These are phyloP conservation scores for Alligator mississippiensis DNA, from an alignment of 2,113 vertebrate species.

Conservation along the genomic window DNA sequence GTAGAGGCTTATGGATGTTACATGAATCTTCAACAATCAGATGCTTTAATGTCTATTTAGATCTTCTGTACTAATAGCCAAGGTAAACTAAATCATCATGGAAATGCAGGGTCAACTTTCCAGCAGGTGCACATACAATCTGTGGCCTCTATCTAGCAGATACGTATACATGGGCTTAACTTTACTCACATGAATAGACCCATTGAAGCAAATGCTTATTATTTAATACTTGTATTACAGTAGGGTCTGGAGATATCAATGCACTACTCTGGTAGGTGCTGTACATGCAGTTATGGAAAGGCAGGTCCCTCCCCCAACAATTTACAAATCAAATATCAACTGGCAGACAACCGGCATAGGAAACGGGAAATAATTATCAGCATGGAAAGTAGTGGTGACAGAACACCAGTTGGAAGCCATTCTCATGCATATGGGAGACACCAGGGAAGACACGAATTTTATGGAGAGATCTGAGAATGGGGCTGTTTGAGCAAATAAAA, in stretches of 20 bases:
- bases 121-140: accelerated
- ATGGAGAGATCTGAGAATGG: not conserved
- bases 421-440: not conserved
- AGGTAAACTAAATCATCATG: accelerated
- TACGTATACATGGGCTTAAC: not conserved
- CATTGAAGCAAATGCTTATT: not conserved
- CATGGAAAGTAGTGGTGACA: not conserved
- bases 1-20: conserved; percentile 7
- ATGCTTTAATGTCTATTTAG: not conserved
- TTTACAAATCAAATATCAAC: not conserved
- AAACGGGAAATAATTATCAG: not conserved
- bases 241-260: not conserved
- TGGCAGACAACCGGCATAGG: not conserved
- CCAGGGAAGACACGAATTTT: not conserved
- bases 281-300: not conserved
- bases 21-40: conserved; percentile 8
- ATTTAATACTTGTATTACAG: accelerated
- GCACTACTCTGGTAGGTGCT: not conserved
- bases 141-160: not conserved
- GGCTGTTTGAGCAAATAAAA: not conserved
- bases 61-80: not conserved
- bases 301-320: not conserved
- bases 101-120: accelerated
- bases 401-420: not conserved
- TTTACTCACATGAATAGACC: not conserved